These are phyloP conservation scores for Trichosurus vulpecula DNA, from an alignment of 2,797 vertebrate genomes.

Conservation along the genomic window DNA sequence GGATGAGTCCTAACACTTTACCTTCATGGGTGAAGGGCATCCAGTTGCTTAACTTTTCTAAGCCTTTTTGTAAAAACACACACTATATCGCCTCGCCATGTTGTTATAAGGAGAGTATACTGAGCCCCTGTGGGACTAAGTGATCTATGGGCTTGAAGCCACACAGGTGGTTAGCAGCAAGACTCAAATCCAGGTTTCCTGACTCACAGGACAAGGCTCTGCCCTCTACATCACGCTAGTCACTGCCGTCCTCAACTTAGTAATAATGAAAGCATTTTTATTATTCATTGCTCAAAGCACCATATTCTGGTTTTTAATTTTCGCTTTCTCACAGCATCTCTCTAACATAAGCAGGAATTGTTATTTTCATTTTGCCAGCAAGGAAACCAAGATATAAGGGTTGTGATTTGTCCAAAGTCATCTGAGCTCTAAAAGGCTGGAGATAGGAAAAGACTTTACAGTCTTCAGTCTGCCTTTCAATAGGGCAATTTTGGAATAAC, in stretches of 20 bases:
- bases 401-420: constrained; percentile 16
- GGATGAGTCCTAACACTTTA: not conserved
- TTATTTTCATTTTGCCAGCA: constrained; percentile 30
- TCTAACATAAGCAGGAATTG: not conserved
- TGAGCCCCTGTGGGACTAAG: not conserved
- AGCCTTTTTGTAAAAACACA: not conserved
- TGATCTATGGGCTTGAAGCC: not conserved
- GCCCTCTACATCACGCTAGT: not conserved
- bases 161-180: not conserved
- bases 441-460: constrained; percentile 11
- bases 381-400: constrained; percentile 23
- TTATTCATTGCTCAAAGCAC: constrained; percentile 16
- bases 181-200: not conserved
- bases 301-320: constrained; percentile 25
- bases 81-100: not conserved
- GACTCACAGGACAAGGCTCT: not conserved
- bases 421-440: not conserved
- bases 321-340: constrained; percentile 22
- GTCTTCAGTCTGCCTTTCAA: not conserved
- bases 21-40: not conserved
- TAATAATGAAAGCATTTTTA: constrained; percentile 19
- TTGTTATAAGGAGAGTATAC: not conserved
- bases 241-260: not conserved
- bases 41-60: not conserved
- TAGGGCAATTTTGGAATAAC: not conserved